Conservation (phyloP, 1,140 invertebrate genomes). For the Zaprionus kolodkinae region DNA sequence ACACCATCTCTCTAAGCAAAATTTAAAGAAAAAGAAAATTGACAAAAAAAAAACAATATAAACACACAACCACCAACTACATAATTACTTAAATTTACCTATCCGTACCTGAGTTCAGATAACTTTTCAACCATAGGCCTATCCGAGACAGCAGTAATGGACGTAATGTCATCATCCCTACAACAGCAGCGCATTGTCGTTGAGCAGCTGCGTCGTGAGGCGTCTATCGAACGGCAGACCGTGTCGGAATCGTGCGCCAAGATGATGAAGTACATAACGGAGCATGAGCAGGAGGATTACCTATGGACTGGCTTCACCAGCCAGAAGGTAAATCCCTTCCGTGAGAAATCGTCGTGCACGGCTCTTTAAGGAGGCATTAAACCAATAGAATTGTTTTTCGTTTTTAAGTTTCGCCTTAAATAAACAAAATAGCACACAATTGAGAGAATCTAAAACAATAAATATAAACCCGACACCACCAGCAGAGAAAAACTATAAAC, state of each 20-base stretch:
- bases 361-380: conserved; percentile 88
- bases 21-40: conserved; percentile 5
- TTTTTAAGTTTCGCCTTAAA: conserved; percentile 41
- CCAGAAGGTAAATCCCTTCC: conserved; percentile 98
- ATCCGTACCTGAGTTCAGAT: conserved; percentile 61
- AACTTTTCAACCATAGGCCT: conserved; percentile 89
- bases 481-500: conserved; percentile 48
- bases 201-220: conserved; percentile 96
- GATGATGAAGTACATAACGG: conserved; percentile 96
- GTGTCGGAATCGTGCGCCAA: conserved; percentile 95
- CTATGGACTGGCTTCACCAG: conserved; percentile 97
- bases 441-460: conserved; percentile 29
- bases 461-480: conserved; percentile 41
- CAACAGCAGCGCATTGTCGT: conserved; percentile 96
- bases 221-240: conserved; percentile 93
- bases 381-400: conserved; percentile 10
- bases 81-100: conserved; percentile 53
- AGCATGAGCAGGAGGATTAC: conserved; percentile 97
- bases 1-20: conserved; percentile 34
- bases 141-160: conserved; percentile 93
- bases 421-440: conserved; percentile 22
- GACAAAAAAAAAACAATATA: conserved; percentile 20
- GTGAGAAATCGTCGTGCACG: conserved; percentile 96
- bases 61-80: conserved; percentile 65
- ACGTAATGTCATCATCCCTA: conserved; percentile 95